phyloP scores from a whole-genome alignment of 2,888 invertebrate species.

The Marasmarcha lunaedactyla region DNA sequence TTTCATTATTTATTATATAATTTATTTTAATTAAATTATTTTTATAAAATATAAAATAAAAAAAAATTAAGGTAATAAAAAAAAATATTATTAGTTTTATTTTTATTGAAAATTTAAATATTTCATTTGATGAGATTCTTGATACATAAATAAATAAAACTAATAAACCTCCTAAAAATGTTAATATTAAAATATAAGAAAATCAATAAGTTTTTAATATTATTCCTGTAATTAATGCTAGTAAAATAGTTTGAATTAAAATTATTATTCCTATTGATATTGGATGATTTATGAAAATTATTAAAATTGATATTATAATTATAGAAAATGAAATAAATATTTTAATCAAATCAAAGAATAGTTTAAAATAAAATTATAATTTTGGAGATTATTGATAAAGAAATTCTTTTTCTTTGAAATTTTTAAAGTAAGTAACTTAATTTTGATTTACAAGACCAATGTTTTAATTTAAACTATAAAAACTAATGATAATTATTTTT shows the following conservation, averaged over 20 bases:
- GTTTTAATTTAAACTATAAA: slow-evolving; percentile 76
- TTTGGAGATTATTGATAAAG: slow-evolving; percentile 76
- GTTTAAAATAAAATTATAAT: slow-evolving; percentile 76
- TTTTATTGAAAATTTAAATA: slow-evolving; percentile 46
- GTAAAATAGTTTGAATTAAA: slow-evolving; percentile 61
- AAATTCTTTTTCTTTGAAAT: slow-evolving; percentile 67
- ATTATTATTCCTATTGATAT: slow-evolving; percentile 66
- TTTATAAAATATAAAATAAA: slow-evolving; percentile 28
- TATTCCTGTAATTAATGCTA: slow-evolving; percentile 53
- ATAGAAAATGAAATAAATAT: slow-evolving; percentile 41
- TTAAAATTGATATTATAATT: slow-evolving; percentile 32
- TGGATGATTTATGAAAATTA: slow-evolving; percentile 51
- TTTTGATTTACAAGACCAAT: slow-evolving; percentile 78
- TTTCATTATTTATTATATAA: slow-evolving; percentile 28
- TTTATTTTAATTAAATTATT: slow-evolving; percentile 30
- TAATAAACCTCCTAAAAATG: slow-evolving; percentile 74
- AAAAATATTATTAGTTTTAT: slow-evolving; percentile 23
- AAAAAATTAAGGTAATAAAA: slow-evolving; percentile 13
- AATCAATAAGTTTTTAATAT: slow-evolving; percentile 68
- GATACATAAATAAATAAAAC: slow-evolving; percentile 75
- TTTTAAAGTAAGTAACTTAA: slow-evolving; percentile 69
- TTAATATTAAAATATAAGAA: slow-evolving; percentile 72
- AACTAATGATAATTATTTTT: slow-evolving; percentile 58
- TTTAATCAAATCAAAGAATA: slow-evolving; percentile 66
- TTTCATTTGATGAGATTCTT: slow-evolving; percentile 73